A percentile compares a stretch with the other conserved stretches of the same genome.
Conservation (phyloP, 2,888 invertebrate genomes). For the Cheilosia vernalis region DNA sequence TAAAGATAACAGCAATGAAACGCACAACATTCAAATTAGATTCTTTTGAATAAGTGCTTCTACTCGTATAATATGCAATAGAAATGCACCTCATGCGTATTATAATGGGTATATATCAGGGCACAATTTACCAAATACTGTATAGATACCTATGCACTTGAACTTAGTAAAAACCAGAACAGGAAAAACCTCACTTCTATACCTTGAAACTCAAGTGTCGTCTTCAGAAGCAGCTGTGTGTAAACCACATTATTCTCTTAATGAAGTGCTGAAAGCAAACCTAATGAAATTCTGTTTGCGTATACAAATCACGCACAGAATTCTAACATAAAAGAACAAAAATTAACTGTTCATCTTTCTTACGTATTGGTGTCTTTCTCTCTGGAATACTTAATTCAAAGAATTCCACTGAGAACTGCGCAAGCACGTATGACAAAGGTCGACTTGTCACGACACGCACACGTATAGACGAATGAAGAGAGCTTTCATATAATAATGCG, state of each 20-base stretch:
- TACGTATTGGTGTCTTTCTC: constrained; percentile 14
- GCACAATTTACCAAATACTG: neutral
- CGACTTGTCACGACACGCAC: neutral
- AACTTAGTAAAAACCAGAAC: constrained; percentile 2
- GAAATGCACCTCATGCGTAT: too few species aligned
- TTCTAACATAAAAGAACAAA: neutral
- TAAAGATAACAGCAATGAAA: too few species aligned
- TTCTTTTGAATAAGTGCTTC: too few species aligned
- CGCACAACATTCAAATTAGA: too few species aligned
- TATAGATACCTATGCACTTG: neutral
- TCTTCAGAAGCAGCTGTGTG: constrained; percentile 1
- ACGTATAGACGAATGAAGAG: neutral
- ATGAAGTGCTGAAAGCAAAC: constrained; percentile 13
- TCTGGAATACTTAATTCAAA: constrained; percentile 30
- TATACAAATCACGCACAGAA: constrained; percentile 10
- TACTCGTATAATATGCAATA: neutral
- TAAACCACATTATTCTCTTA: neutral
- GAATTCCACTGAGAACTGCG: constrained; percentile 34
- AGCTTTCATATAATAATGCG: too few species aligned
- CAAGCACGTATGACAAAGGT: constrained; percentile 21
- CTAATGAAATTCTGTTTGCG: constrained; percentile 37
- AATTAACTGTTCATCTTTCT: constrained; percentile 6
- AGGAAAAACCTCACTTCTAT: constrained; percentile 5
- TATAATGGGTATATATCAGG: neutral
- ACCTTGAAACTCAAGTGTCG: constrained; percentile 30